Percentiles rank a stretch among this genome's conserved stretches.
These are phyloP conservation scores for Danio choprae DNA, from an alignment of 2,797 vertebrate species.

Conservation along the genomic window DNA sequence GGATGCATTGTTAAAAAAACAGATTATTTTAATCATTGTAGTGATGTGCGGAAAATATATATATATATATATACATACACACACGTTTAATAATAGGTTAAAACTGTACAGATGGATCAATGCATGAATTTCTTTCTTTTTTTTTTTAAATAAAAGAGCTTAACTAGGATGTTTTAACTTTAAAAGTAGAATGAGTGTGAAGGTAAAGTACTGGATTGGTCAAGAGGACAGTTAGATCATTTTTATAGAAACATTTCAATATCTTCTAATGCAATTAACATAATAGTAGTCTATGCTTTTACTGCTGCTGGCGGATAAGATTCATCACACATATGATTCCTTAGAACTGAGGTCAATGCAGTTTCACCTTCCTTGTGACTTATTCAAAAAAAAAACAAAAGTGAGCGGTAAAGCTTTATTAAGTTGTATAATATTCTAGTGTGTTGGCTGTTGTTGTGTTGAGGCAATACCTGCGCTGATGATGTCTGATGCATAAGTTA, in stretches of 20 bases:
- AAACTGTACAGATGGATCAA: conserved; percentile 7
- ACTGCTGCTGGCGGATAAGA: conserved; percentile 74
- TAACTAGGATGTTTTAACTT: conserved; percentile 31
- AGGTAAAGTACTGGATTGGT: conserved; percentile 14
- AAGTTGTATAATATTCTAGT: neutral
- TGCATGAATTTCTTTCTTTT: neutral
- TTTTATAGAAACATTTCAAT: conserved; percentile 44
- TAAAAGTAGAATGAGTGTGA: conserved; percentile 13
- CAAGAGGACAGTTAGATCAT: conserved; percentile 10
- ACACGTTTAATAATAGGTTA: neutral
- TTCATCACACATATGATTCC: conserved; percentile 61
- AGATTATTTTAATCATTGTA: conserved; percentile 21
- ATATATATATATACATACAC: neutral
- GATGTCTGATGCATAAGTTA: neutral
- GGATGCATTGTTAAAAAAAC: conserved; percentile 2
- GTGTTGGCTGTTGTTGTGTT: conserved; percentile 3
- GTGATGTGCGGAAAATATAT: conserved; percentile 16
- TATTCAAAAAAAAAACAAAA: neutral
- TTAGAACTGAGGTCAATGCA: conserved; percentile 51
- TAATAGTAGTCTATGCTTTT: conserved; percentile 63
- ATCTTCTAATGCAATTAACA: conserved; percentile 59
- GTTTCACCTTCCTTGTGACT: conserved; percentile 12
- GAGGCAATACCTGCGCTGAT: conserved; percentile 21
- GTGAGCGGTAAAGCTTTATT: neutral
- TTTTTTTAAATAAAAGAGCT: neutral